These are phyloP conservation scores for Lutjanus argentimaculatus DNA, from an alignment of 2,797 vertebrate genomes.

Conservation along the genomic window DNA sequence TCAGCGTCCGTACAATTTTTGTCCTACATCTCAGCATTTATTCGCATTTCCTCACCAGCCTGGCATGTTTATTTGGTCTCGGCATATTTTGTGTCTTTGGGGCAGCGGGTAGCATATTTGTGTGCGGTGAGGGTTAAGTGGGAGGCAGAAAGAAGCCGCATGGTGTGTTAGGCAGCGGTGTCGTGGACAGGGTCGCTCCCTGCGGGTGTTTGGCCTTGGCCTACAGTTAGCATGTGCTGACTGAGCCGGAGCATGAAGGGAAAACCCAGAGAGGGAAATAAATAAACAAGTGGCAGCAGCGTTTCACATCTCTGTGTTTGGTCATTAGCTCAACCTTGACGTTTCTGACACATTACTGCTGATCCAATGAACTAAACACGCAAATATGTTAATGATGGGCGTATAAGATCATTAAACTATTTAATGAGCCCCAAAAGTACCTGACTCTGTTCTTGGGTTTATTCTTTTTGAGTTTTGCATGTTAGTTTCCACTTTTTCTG, in stretches of 20 bases:
- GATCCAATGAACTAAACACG: constrained; percentile 39
- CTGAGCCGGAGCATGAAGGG: constrained; percentile 43
- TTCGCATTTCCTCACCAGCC: constrained; percentile 51
- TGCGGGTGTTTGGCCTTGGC: constrained; percentile 69
- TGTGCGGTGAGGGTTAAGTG: constrained; percentile 63
- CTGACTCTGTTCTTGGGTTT: constrained; percentile 6
- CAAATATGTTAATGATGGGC: constrained; percentile 51
- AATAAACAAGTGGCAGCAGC: constrained; percentile 60
- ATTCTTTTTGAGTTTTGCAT: not conserved
- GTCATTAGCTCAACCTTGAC: constrained; percentile 13
- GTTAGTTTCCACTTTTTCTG: not conserved
- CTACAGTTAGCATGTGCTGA: constrained; percentile 54
- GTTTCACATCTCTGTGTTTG: constrained; percentile 39
- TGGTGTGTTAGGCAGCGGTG: constrained; percentile 46
- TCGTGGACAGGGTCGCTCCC: constrained; percentile 62
- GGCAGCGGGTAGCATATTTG: constrained; percentile 57
- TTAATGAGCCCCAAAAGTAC: constrained; percentile 40
- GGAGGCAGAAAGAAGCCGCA: constrained; percentile 49
- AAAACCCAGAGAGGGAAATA: constrained; percentile 49
- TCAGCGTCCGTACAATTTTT: constrained; percentile 29
- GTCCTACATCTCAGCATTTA: constrained; percentile 50
- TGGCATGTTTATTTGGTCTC: constrained; percentile 57
- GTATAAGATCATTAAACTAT: constrained; percentile 39
- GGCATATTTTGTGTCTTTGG: constrained; percentile 46
- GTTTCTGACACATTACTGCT: constrained; percentile 12